Base-by-base conservation (phyloP, 2,888 invertebrate genomes). In the Cryptocheilus praepositus region DNA sequence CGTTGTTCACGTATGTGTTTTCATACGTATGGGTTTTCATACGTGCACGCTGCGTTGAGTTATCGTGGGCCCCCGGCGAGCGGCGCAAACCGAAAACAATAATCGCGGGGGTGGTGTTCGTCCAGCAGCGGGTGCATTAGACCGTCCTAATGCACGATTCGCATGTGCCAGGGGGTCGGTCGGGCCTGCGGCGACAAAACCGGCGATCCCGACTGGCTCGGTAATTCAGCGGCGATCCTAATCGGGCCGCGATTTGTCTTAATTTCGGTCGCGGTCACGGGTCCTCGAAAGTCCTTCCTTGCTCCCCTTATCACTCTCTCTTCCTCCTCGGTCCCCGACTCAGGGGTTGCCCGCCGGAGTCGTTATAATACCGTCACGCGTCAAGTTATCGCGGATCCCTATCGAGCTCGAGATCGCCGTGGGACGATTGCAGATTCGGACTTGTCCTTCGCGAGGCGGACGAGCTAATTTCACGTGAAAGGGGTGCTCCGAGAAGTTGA, bases 161-260 rank as follows among this genome's bases (percentile, higher is more conserved):
- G 84, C 84, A 84, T 84, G 84, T 77, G 71, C 49, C 18, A 18
- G 49, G 49, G 16, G 49, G 49, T 16, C 49, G 5, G 2, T 4
- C 49, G 16, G 49, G 49, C 18, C 49, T 1, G 49, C 18, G 16
- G 49, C 49, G 49, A 25, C 25, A 53, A 21, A 25, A 53, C 25
- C 53, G 53, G 16, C 56, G 64, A 73, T 68, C 53, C 56, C 67
- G 60, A 53, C 58, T 54, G 57, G 64, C 56, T 44, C 64, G 56
- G 81, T 85, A 83, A 86, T 86, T 83, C 74, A 79, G 76, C 79
- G 83, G 3, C 81, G 86, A 86, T 86, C 79, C 76, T 77, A 81
- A 86, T 87, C 87, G 69, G 4, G 52, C n/a, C 69, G 65, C 83
- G 83, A 87, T 86, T 86, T 82, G 85, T 86, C 85, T 86, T 85